Evolutionary conservation across 2,888 invertebrate genomes (phyloP).

Genomic region (Sericinus montela): DNA sequence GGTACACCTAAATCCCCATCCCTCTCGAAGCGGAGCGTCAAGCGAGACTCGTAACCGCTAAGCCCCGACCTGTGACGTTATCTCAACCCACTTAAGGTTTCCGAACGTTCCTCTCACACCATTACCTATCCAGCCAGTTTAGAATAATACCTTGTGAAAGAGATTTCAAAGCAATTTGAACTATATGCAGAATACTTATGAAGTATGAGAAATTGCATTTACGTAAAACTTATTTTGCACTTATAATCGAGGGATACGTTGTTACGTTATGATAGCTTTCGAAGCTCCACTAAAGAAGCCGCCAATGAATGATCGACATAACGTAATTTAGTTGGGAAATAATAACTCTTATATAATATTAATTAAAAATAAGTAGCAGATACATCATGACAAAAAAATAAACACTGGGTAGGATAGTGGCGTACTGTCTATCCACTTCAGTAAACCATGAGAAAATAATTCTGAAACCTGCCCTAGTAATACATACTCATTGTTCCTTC

Average conservation of each 20-base stretch:
- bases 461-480: no score
- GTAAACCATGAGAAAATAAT: no score
- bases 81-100: constrained; percentile 46
- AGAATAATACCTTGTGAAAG: constrained; percentile 12
- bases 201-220: constrained; percentile 8
- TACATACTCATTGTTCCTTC: no score
- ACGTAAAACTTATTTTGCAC: constrained; percentile 1
- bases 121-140: constrained; percentile 19
- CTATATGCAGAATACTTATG: not conserved
- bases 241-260: constrained; percentile 47
- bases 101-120: constrained; percentile 21
- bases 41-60: constrained; percentile 69
- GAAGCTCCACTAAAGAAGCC: constrained; percentile 17
- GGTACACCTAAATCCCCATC: constrained; percentile 65
- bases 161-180: not conserved
- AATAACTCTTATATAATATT: not conserved
- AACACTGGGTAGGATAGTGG: no score
- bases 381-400: no score
- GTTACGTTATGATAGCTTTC: constrained; percentile 50
- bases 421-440: no score
- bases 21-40: constrained; percentile 64
- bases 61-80: constrained; percentile 71
- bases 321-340: not conserved
- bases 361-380: not conserved
- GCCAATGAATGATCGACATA: not conserved